A percentile compares a stretch with the other conserved stretches of the same genome.
Conservation (phyloP, 2,888 invertebrate genomes). For the Gymnoscelis rufifasciata region DNA sequence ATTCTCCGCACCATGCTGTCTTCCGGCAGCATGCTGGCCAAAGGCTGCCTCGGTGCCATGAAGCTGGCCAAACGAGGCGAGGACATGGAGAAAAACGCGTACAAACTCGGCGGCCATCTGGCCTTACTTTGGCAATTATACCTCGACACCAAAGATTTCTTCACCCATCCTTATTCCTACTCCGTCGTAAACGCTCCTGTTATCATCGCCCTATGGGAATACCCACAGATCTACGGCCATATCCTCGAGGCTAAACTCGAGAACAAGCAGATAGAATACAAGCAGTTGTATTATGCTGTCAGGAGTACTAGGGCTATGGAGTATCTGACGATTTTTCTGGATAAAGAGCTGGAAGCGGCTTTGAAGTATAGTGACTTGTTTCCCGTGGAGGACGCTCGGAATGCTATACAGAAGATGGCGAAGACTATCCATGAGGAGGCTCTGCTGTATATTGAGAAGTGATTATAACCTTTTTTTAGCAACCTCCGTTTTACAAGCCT, state of each 20-base stretch:
- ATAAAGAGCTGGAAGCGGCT: slow-evolving; percentile 58
- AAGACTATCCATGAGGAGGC: slow-evolving; percentile 58
- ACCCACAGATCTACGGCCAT: slow-evolving; percentile 59
- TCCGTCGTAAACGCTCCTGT: slow-evolving; percentile 65
- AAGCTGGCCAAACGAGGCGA: slow-evolving; percentile 51
- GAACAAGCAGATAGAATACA: slow-evolving; percentile 49
- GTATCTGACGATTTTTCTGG: slow-evolving; percentile 52
- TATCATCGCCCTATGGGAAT: slow-evolving; percentile 63
- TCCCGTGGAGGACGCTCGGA: slow-evolving; percentile 58
- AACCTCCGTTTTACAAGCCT: no score
- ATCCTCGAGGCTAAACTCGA: slow-evolving; percentile 54
- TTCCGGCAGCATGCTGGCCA: slow-evolving; percentile 65
- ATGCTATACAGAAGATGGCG: slow-evolving; percentile 65
- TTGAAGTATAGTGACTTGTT: slow-evolving; percentile 52
- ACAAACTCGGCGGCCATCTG: slow-evolving; percentile 62
- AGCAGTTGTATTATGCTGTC: slow-evolving; percentile 63
- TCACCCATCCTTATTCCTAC: slow-evolving; percentile 61
- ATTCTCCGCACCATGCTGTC: slow-evolving; percentile 59
- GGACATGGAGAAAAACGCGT: slow-evolving; percentile 56
- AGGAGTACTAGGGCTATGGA: slow-evolving; percentile 59
- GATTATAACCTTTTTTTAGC: slow-evolving; percentile 18
- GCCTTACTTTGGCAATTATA: slow-evolving; percentile 69
- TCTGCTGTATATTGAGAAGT: slow-evolving; percentile 60
- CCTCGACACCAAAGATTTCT: slow-evolving; percentile 67
- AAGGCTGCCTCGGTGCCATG: slow-evolving; percentile 69